Evolutionary conservation across 2,797 vertebrate species (phyloP), one percentile per base, ranked within the genome.

Genomic region (Rhinatrema bivittatum): DNA sequence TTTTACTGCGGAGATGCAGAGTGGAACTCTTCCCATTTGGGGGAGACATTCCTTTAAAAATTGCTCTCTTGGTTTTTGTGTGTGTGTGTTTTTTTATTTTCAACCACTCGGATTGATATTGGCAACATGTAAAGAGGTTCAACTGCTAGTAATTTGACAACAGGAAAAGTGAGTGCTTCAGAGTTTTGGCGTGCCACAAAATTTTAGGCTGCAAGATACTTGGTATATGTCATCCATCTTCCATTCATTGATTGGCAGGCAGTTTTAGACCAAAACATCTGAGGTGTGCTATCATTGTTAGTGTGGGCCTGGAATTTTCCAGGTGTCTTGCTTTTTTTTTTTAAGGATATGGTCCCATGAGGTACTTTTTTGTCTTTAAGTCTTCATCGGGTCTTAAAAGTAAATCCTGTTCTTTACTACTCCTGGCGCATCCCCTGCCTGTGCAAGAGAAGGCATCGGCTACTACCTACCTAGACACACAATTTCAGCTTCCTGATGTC

Each of bases 1-100:
- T 80, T 79, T 79, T 79, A 85, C 85, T 72, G 74, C 81, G 75
- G 62, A 86, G 61, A 58, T 66, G 72, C 68, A 79, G 72, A 78
- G 74, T 73, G 66, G 85, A 82, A 75, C 70, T 51, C 50, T 72
- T 78, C 78, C 78, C 76, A 70, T 84, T 81, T 82, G 77, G 75
- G 70, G 68, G 66, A 77, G 78, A 74, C 65, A 78, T 76, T 74
- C 72, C 72, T 70, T 70, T 64, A 62, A 78, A 78, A 72, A 69
- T 58, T 46, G 38, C 41, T 56, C 46, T 47, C 42, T 25, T 41
- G 46, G 25, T 60, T 46, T 53, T 57, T 56, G 45, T 68, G 44
- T 25, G 13, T 10, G 30, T 31, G 2, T 48, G 38, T 43, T 38
- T 65, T 31, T 4, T 61, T 46, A 56, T 10, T 18, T 4, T 10